Base-by-base conservation (phyloP, 1,140 invertebrate species). In the Camponotus pennsylvanicus region DNA sequence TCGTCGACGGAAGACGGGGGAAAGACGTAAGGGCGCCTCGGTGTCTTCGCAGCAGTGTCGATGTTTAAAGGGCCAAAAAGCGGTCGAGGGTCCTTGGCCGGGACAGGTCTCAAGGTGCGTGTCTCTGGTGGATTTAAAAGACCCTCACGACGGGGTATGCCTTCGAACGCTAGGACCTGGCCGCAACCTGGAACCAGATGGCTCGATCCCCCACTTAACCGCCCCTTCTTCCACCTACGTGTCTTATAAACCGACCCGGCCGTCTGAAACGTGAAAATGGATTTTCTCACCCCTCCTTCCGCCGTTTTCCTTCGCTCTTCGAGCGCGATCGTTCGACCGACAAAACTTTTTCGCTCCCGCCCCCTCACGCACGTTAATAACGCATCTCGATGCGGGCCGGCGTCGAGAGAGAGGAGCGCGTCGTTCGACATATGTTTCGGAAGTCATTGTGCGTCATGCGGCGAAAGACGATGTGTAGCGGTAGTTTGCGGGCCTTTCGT, bases 61-160 rank as follows among this genome's bases (percentile, higher is more conserved):
- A 88, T 83, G 59, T 93, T 93, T 92, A 93, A 93, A 92, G 91
- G 88, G 91, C 90, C 79, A 63, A 32, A 66, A 27, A 67, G 71
- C 73, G 78, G 78, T 87, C 76, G 79, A 92, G 92, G 92, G 92
- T 92, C 92, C 93, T 93, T 91, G 92, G 90, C 89, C 90, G 45
- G 83, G 87, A 89, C 92, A 92, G 93, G 92, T 93, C 92, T 93
- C 92, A 93, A 93, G 93, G 93, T 93, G 93, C 92, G 90, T 91
- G 89, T 93, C 92, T 92, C 87, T 80, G 91, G 86, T 89, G 79
- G 88, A 88, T 93, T 94, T 94, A 93, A 94, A 94, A 93, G 91
- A 89, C 92, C 88, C 89, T 87, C 77, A 71, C 57, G 71, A 21
- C 78, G 69, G 59, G 88, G 66, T 55, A 40, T 63, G n/a, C 69